Conservation (phyloP, 2,888 invertebrate genomes). For the Cerastis rubricosa region DNA sequence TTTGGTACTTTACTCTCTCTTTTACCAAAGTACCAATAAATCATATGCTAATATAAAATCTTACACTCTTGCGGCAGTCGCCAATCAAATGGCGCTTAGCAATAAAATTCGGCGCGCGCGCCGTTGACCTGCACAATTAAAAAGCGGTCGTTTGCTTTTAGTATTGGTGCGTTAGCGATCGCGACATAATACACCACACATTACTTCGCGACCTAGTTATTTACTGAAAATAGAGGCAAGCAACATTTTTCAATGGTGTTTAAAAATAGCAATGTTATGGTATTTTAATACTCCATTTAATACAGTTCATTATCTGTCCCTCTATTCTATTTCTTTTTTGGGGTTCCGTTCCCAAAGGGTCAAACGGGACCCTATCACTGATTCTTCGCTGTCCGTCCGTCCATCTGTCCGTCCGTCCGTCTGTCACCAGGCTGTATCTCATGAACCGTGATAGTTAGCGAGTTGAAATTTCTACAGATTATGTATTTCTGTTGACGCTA, state of each 20-base stretch:
- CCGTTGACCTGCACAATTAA: conserved; percentile 85
- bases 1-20: background rate
- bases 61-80: conserved; percentile 36
- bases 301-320: no score
- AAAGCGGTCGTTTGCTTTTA: conserved; percentile 85
- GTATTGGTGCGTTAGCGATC: conserved; percentile 85
- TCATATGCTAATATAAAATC: background rate
- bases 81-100: conserved; percentile 73
- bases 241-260: conserved; percentile 67
- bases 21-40: background rate
- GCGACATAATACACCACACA: conserved; percentile 81
- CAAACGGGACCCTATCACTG: no score
- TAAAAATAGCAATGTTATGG: background rate
- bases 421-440: no score
- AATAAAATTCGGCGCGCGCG: conserved; percentile 78
- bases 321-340: no score
- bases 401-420: no score
- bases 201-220: conserved; percentile 88
- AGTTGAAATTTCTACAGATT: no score
- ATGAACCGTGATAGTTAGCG: no score
- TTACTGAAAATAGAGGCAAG: conserved; percentile 78
- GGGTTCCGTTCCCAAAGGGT: no score
- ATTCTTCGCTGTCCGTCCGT: no score
- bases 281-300: background rate
- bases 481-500: no score